Conservation (phyloP, 1,140 invertebrate species). For the Dicyema japonicum region DNA sequence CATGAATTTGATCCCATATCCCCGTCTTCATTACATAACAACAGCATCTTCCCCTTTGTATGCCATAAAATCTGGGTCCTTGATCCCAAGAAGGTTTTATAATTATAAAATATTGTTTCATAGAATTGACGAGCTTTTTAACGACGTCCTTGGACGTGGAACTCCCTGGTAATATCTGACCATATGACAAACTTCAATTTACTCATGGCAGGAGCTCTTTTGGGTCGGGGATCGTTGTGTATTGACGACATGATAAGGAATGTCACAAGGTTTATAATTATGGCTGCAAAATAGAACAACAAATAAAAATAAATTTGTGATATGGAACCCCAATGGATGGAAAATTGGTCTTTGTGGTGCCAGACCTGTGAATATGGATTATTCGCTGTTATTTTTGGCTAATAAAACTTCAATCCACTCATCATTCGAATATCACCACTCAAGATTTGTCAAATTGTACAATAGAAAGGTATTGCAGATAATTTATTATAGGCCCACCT, state of each 20-base stretch:
- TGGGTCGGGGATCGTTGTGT: not conserved
- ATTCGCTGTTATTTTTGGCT: conserved; percentile 16
- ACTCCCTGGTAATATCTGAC: not conserved
- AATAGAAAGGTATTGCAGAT: conserved; percentile 13
- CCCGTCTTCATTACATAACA: conserved; percentile 18
- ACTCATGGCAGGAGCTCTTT: not conserved
- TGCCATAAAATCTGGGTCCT: conserved; percentile 9
- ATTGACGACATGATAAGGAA: not conserved
- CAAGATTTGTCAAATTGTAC: conserved; percentile 18
- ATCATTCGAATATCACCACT: conserved; percentile 12
- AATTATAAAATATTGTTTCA: not conserved
- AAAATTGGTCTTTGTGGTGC: conserved; percentile 22
- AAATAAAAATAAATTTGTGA: conserved; percentile 13
- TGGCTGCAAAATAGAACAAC: not conserved
- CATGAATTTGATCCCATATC: conserved; percentile 22
- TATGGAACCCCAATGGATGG: conserved; percentile 22
- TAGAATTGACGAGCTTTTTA: not conserved
- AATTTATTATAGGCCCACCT: conserved; percentile 13
- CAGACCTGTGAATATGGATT: conserved; percentile 15
- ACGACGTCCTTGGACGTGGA: not conserved
- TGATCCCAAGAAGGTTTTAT: conserved; percentile 10
- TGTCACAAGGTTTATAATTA: not conserved
- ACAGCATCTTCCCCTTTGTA: conserved; percentile 18
- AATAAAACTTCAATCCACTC: conserved; percentile 20
- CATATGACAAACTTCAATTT: not conserved